Evolutionary conservation across 1,140 invertebrate genomes (phyloP).

Genomic region (Brachionus plicatilis): DNA sequence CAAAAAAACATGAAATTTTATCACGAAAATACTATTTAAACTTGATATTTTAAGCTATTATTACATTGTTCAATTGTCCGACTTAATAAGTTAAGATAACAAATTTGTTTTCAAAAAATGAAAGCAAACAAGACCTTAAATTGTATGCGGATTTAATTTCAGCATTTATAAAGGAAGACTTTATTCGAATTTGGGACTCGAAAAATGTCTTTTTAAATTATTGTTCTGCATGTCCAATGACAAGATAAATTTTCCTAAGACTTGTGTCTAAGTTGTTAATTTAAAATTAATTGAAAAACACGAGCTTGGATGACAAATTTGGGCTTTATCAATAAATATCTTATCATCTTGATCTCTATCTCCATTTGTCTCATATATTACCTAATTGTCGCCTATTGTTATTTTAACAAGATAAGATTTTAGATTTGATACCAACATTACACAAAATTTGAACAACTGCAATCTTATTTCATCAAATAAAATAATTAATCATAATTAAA

Average conservation of each 20-base stretch:
- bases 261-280: neutral
- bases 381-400: constrained; percentile 27
- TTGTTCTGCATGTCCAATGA: neutral
- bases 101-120: neutral
- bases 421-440: constrained; percentile 13
- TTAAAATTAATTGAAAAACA: neutral
- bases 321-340: neutral
- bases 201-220: neutral
- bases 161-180: neutral
- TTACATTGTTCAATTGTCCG: constrained; percentile 2
- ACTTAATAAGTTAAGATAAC: constrained; percentile 12
- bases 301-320: neutral
- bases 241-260: neutral
- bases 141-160: neutral
- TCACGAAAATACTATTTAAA: constrained; percentile 27
- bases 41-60: constrained; percentile 26
- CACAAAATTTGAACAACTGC: neutral
- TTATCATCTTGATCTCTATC: neutral
- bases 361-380: constrained; percentile 16
- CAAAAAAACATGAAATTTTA: constrained; percentile 34
- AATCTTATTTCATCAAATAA: neutral
- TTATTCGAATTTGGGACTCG: neutral
- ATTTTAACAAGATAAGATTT: constrained; percentile 24
- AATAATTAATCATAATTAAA: neutral
- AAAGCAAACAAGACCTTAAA: neutral